Evolutionary conservation across 2,113 vertebrate genomes (phyloP), one percentile per base, ranked within the genome.

Genomic region (Zapus hudsonius): DNA sequence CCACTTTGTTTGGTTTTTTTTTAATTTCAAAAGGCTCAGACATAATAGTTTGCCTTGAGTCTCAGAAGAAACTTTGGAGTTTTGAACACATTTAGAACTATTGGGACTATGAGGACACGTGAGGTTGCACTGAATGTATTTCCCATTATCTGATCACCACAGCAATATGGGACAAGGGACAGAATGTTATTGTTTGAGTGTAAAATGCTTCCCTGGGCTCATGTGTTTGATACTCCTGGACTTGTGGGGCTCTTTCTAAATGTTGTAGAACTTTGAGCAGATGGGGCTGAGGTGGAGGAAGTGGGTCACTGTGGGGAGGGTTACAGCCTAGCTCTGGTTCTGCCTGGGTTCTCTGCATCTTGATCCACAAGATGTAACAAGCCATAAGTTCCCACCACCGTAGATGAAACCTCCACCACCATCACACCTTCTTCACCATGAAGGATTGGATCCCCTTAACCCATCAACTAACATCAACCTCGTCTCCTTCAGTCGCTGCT

Each of bases 41-140:
- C 42, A 40, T 67, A n/a, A 27, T 33, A 84, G 81, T 84, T 67
- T 84, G 42, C 63, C 42, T 36, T 84, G 22, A 84, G 42, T 84
- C 81, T 67, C 81, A 69, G 63, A 84, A 67, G 63, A 83, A 84
- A 84, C 81, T 84, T 84, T 84, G 63, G 63, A 36, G 44, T 84
- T 67, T 52, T 36, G 64, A 84, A 47, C 42, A 67, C 61, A 16
- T 40, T 67, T 52, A 84, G 42, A 33, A 36, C 7, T 36, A 52
- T 67, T 67, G 81, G 81, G 81, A 52, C 15, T 67, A 67, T 67
- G n/a, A n/a, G n/a, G n/a, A n/a, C n/a, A n/a, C n/a, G n/a, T 52
- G 64, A 67, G 52, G 63, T 19, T 52, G 20, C 42, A 67, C 81
- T n/a, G 42, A 52, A 67, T 84, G n/a, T 33, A 84, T 52, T 29